Evolutionary conservation across 37 sponge, comb jelly and placozoan species (phyloP).

Genomic region (Beroe forskalii): DNA sequence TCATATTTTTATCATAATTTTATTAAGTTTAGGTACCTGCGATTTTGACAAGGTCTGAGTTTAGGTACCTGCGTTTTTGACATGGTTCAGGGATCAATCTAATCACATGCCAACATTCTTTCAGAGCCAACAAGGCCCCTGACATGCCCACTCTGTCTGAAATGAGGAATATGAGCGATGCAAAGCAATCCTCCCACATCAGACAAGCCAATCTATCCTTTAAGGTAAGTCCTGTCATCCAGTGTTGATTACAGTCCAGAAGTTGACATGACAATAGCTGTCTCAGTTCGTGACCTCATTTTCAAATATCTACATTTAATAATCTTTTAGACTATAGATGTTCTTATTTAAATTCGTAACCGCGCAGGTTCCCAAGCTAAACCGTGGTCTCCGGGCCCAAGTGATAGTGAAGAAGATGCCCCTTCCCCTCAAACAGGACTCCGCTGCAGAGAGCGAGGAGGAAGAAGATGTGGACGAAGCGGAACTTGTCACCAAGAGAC

Average conservation of each 20-base stretch:
- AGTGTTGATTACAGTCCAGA: background rate
- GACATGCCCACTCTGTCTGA: conserved; percentile 46
- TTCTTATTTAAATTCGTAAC: background rate
- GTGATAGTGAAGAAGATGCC: conserved; percentile 58
- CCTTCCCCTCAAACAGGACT: background rate
- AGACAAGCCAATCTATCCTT: conserved; percentile 48
- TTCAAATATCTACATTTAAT: background rate
- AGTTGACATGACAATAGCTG: too few species aligned
- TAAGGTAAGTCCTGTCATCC: conserved; percentile 1
- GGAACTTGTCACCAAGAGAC: conserved; percentile 25
- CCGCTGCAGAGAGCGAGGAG: background rate
- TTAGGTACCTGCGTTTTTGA: too few species aligned
- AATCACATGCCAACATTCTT: too few species aligned
- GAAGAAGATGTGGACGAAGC: conserved; percentile 28
- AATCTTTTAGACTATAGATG: background rate
- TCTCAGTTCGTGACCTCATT: background rate
- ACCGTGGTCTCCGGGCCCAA: conserved; percentile 48
- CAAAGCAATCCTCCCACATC: conserved; percentile 54
- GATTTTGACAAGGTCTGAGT: too few species aligned
- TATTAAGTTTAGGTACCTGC: too few species aligned
- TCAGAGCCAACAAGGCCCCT: background rate
- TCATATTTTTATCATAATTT: too few species aligned
- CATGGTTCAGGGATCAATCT: too few species aligned
- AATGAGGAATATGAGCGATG: conserved; percentile 63
- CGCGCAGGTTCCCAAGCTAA: conserved; percentile 54